A percentile compares a stretch with the other conserved stretches of the same genome.
Evolutionary conservation across 2,113 vertebrate species (phyloP).

Genomic region (Crotalus tigris): DNA sequence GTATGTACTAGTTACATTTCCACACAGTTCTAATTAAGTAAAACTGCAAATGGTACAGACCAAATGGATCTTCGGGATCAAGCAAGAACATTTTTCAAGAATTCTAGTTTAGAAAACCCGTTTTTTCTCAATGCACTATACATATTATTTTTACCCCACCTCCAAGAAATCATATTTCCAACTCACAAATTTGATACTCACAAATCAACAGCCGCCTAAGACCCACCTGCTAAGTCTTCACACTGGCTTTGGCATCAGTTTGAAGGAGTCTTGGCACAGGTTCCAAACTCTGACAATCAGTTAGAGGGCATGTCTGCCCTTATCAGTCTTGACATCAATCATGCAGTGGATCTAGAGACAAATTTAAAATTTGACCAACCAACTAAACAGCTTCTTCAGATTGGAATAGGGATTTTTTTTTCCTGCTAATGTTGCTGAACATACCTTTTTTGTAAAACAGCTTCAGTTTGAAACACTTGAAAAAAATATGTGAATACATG

Average conservation of each 20-base stretch:
- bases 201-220: background rate
- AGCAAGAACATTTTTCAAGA: background rate
- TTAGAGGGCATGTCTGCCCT: background rate
- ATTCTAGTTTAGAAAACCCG: background rate
- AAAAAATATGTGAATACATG: conserved; percentile 18
- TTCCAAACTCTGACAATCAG: background rate
- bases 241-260: background rate
- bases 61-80: conserved; percentile 10
- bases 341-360: background rate
- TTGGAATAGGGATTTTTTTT: background rate
- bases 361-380: background rate
- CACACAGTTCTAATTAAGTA: conserved; percentile 8
- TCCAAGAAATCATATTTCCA: conserved; percentile 23
- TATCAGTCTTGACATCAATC: background rate
- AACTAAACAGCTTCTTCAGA: background rate
- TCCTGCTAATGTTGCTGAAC: background rate
- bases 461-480: conserved; percentile 61
- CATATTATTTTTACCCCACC: conserved; percentile 55
- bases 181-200: background rate
- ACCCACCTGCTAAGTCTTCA: background rate
- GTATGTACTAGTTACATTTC: background rate
- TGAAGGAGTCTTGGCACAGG: background rate
- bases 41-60: conserved; percentile 6
- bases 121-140: background rate
- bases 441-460: conserved; percentile 7